Conservation (phyloP, 2,113 vertebrate species). For the Coregonus clupeaformis region DNA sequence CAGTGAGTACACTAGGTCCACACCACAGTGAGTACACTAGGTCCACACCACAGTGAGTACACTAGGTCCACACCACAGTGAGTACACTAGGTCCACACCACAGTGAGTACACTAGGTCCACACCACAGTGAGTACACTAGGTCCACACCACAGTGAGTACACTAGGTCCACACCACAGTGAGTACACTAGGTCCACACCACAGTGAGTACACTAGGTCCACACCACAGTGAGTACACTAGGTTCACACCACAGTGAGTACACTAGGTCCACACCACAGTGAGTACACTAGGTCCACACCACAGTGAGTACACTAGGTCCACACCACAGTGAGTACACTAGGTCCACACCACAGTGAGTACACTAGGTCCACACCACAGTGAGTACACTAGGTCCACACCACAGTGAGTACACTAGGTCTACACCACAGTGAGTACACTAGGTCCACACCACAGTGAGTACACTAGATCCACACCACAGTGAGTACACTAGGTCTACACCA, state of each 20-base stretch:
- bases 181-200: too few relatives aligned
- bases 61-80: not conserved
- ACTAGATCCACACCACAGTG: too few relatives aligned
- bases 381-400: too few relatives aligned
- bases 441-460: not conserved
- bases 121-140: not conserved
- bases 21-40: constrained; percentile 76
- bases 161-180: constrained; percentile 53
- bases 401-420: not conserved
- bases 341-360: too few relatives aligned
- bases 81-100: too few relatives aligned
- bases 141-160: not conserved
- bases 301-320: not conserved
- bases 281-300: not conserved
- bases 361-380: not conserved
- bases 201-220: not conserved
- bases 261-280: too few relatives aligned
- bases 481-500: not conserved
- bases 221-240: not conserved
- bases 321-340: constrained; percentile 76
- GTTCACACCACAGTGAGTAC: constrained; percentile 69
- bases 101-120: too few relatives aligned
- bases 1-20: not conserved
- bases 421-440: not conserved
- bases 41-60: too few relatives aligned